A percentile compares a stretch with the other conserved stretches of the same genome.
phyloP scores from a whole-genome alignment of 2,888 invertebrate species.

The Xylota sylvarum region DNA sequence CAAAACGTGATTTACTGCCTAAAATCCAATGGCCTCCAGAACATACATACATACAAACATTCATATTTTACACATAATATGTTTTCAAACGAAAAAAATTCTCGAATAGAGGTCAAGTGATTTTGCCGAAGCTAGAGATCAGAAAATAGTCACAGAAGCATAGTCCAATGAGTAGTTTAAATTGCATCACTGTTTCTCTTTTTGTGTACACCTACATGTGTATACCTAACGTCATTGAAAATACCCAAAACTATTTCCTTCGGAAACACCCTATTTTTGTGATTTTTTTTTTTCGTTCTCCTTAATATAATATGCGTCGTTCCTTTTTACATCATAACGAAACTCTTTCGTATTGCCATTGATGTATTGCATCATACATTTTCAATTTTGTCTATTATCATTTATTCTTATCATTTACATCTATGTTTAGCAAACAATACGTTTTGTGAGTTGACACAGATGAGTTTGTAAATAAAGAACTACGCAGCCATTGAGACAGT shows the following conservation, averaged over 20 bases:
- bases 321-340: slow-evolving; percentile 19
- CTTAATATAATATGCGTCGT: not conserved
- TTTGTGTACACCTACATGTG: not conserved
- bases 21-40: slow-evolving; percentile 3
- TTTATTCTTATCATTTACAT: slow-evolving; percentile 25
- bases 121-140: not conserved
- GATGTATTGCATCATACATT: slow-evolving; percentile 44
- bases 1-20: not conserved
- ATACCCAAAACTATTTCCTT: not conserved
- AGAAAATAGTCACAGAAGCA: not conserved
- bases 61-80: not conserved
- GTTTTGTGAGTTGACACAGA: not conserved
- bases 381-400: slow-evolving; percentile 13
- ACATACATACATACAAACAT: too few species aligned
- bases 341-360: slow-evolving; percentile 24
- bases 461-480: not conserved
- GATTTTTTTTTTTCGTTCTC: slow-evolving; percentile 4
- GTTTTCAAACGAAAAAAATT: not conserved
- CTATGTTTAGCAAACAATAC: not conserved
- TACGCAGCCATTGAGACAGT: slow-evolving; percentile 1
- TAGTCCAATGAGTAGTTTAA: slow-evolving; percentile 27
- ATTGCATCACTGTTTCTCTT: slow-evolving; percentile 35
- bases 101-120: slow-evolving; percentile 6
- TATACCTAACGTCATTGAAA: not conserved
- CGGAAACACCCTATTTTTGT: slow-evolving; percentile 9